Conservation (phyloP, 2,888 invertebrate genomes). For the Stegana nigrithorax region DNA sequence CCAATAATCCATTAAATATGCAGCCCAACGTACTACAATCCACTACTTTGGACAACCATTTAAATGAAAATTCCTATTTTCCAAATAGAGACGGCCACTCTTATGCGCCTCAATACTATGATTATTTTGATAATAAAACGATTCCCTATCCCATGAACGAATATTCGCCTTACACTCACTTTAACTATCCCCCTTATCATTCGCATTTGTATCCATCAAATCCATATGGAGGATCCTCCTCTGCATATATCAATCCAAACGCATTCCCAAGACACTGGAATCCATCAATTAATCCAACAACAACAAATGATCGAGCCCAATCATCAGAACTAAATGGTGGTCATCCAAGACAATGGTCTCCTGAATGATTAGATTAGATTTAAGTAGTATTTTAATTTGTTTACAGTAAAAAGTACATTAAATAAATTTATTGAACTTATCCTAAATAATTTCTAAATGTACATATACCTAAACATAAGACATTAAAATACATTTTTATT, state of each 20-base stretch:
- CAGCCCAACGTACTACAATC: conserved; percentile 42
- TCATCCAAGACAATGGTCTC: conserved; percentile 50
- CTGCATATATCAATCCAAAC: conserved; percentile 49
- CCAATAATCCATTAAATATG: conserved; percentile 42
- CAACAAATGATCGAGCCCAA: conserved; percentile 47
- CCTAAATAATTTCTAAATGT: too few species aligned
- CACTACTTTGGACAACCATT: conserved; percentile 31
- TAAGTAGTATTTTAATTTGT: too few species aligned
- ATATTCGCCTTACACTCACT: conserved; percentile 56
- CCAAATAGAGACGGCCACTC: conserved; percentile 48
- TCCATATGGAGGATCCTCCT: conserved; percentile 44
- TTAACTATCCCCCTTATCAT: conserved; percentile 60
- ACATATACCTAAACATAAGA: too few species aligned
- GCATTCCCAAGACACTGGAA: conserved; percentile 50
- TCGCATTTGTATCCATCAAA: conserved; percentile 52
- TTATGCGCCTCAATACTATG: conserved; percentile 53
- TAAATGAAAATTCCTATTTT: conserved; percentile 45
- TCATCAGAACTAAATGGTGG: conserved; percentile 41
- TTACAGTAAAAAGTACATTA: too few species aligned
- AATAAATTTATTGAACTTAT: too few species aligned
- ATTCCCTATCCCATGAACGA: conserved; percentile 54
- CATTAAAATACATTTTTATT: too few species aligned
- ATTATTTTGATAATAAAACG: conserved; percentile 50
- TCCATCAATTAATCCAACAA: conserved; percentile 43
- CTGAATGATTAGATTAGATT: conserved; percentile 34